Evolutionary conservation across 2,888 invertebrate genomes (phyloP).

Genomic region (Yponomeuta sedellus): DNA sequence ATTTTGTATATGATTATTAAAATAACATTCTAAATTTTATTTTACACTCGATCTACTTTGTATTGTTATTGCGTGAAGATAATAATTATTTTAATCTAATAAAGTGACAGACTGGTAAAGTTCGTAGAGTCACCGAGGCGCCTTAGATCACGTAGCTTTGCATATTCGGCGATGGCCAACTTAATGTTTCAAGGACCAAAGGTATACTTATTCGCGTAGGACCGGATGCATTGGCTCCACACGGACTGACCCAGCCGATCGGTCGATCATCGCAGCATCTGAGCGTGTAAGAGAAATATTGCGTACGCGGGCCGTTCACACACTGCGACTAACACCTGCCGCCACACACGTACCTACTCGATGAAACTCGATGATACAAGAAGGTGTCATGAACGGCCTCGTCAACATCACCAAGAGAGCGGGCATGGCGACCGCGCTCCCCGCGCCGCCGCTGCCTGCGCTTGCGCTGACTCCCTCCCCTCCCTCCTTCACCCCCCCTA

Average conservation of each 20-base stretch:
- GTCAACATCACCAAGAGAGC: background rate
- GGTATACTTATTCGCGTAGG: slow-evolving; percentile 75
- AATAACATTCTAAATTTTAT: slow-evolving; percentile 67
- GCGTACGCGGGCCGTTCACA: slow-evolving; percentile 38
- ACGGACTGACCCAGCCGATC: slow-evolving; percentile 67
- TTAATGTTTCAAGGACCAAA: slow-evolving; percentile 75
- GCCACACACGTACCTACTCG: background rate
- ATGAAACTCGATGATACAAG: background rate
- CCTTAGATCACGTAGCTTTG: slow-evolving; percentile 75
- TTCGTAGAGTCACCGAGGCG: slow-evolving; percentile 75
- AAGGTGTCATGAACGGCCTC: background rate
- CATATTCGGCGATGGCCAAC: slow-evolving; percentile 75
- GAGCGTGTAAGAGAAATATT: slow-evolving; percentile 55
- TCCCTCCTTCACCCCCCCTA: slow-evolving; percentile 25
- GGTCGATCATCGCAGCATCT: slow-evolving; percentile 58
- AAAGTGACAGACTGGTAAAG: slow-evolving; percentile 77
- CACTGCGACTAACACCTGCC: background rate
- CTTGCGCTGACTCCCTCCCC: slow-evolving; percentile 26
- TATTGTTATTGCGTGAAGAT: slow-evolving; percentile 65
- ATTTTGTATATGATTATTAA: slow-evolving; percentile 56
- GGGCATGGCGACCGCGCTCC: slow-evolving; percentile 23
- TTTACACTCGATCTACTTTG: slow-evolving; percentile 74
- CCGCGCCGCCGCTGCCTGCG: slow-evolving; percentile 31
- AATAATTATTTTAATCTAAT: slow-evolving; percentile 77
- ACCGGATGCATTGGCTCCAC: slow-evolving; percentile 74